Percentiles rank a stretch among this genome's conserved stretches.
phyloP scores from a whole-genome alignment of 2,797 vertebrate genomes.

The Microctenopoma lineatum region DNA sequence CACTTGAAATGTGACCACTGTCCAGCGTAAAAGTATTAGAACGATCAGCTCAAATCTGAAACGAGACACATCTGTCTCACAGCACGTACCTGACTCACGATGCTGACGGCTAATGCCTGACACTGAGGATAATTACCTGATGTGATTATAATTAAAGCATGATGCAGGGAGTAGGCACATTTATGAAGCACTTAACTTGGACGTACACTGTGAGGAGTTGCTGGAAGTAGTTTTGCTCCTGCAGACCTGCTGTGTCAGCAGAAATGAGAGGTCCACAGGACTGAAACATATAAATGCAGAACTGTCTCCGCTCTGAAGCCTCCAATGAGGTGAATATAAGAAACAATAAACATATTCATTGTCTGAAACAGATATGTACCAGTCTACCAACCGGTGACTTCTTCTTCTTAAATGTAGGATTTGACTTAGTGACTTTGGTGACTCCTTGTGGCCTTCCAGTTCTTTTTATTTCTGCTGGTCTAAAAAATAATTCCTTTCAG shows the following conservation, averaged over 20 bases:
- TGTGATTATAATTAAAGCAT: conserved; percentile 31
- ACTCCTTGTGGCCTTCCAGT: conserved; percentile 24
- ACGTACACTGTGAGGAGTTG: conserved; percentile 34
- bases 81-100: conserved; percentile 5
- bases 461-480: too few species aligned
- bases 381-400: too few species aligned
- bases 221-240: too few species aligned
- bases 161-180: background rate
- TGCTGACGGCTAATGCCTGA: background rate
- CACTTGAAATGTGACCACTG: too few species aligned
- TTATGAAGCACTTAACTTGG: conserved; percentile 30
- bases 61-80: background rate
- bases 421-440: conserved; percentile 4
- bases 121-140: conserved; percentile 19
- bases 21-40: background rate
- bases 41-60: background rate
- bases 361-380: conserved; percentile 28
- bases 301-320: too few species aligned
- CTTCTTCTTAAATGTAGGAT: background rate
- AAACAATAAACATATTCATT: conserved; percentile 27
- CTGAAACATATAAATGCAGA: too few species aligned
- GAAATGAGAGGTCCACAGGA: conserved; percentile 5
- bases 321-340: too few species aligned
- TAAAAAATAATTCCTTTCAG: too few species aligned
- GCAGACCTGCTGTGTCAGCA: conserved; percentile 43